These are phyloP conservation scores for Spondyliosoma cantharus DNA, from an alignment of 2,797 vertebrate species.

Conservation along the genomic window DNA sequence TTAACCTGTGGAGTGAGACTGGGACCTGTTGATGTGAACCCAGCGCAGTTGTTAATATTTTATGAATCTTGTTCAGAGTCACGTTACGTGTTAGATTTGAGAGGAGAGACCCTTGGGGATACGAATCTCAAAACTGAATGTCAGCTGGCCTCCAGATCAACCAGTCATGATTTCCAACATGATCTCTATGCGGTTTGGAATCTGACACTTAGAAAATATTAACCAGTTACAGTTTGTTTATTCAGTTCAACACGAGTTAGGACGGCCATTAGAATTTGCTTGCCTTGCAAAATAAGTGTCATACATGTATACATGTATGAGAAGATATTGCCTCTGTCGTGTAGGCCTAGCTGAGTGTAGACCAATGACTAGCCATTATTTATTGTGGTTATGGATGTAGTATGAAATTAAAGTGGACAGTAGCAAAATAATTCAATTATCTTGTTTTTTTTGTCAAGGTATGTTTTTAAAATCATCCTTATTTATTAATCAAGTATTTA, in stretches of 20 bases:
- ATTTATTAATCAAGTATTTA: not conserved
- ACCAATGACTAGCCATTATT: not conserved
- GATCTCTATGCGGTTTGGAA: constrained; percentile 26
- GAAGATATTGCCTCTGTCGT: not conserved
- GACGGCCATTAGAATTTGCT: not conserved
- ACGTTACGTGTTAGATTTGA: constrained; percentile 74
- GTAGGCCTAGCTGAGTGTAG: not conserved
- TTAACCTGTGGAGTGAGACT: constrained; percentile 36
- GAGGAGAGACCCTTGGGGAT: constrained; percentile 38
- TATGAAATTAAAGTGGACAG: not conserved
- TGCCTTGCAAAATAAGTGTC: constrained; percentile 2
- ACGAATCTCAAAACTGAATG: constrained; percentile 67
- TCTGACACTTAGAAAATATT: not conserved
- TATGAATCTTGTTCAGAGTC: constrained; percentile 76
- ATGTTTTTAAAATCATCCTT: not conserved
- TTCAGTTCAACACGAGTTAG: not conserved
- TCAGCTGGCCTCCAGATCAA: constrained; percentile 1
- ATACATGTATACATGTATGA: not conserved
- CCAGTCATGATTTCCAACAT: not conserved
- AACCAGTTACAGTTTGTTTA: not conserved
- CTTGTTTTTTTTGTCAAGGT: not conserved
- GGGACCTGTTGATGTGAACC: constrained; percentile 40
- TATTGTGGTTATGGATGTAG: not conserved
- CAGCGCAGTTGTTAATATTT: constrained; percentile 78
- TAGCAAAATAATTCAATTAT: not conserved